Percentiles rank a stretch among this genome's conserved stretches.
Conservation (phyloP, 2,113 vertebrate genomes). For the Gnathonemus longibarbis region DNA sequence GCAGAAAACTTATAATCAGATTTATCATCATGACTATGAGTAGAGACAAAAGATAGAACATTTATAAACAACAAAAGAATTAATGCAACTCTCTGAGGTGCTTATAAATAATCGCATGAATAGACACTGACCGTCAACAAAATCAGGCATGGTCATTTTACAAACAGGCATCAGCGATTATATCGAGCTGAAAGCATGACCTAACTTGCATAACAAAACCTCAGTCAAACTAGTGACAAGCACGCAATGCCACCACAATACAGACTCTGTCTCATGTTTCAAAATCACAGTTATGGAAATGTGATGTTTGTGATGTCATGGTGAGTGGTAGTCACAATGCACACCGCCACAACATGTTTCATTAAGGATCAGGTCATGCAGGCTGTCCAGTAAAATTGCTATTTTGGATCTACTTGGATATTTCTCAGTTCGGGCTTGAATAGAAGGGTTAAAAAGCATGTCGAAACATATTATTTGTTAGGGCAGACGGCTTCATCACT, state of each 20-base stretch:
- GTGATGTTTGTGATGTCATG: conserved; percentile 1
- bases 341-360: not conserved
- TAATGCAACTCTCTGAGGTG: not conserved
- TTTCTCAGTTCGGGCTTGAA: conserved; percentile 29
- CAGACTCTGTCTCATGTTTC: not conserved
- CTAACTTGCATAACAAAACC: conserved; percentile 7
- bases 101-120: not conserved
- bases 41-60: not conserved
- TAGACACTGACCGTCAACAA: not conserved
- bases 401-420: conserved; percentile 47
- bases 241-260: not conserved
- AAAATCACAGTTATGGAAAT: conserved; percentile 7
- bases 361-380: conserved; percentile 10
- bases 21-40: not conserved
- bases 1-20: not conserved
- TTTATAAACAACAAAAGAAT: not conserved
- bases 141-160: not conserved
- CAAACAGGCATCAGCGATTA: not conserved
- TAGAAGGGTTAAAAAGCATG: conserved; percentile 26
- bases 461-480: conserved; percentile 36
- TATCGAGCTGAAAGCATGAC: not conserved
- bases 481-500: not conserved
- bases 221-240: conserved; percentile 6
- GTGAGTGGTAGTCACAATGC: not conserved
- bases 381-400: conserved; percentile 28